A percentile compares a stretch with the other conserved stretches of the same genome.
Evolutionary conservation across 2,888 invertebrate genomes (phyloP).

Genomic region (Ctenicera cuprea): DNA sequence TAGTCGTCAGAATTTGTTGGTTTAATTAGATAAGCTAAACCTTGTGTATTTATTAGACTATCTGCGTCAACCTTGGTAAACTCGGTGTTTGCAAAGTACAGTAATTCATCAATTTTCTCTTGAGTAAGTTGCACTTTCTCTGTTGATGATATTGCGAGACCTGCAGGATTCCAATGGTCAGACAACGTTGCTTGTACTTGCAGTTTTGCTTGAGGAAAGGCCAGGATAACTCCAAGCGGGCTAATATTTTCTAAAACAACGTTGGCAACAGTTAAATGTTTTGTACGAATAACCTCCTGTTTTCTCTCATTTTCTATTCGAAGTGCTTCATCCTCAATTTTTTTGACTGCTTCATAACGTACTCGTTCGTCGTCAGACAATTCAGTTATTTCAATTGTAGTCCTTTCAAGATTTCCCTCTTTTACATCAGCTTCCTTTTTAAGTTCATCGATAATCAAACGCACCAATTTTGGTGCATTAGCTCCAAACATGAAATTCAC

Average conservation of each 20-base stretch:
- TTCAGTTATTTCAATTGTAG: conserved; percentile 56
- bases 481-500: conserved; percentile 89
- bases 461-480: conserved; percentile 85
- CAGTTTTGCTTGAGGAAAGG: conserved; percentile 73
- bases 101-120: conserved; percentile 64
- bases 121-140: conserved; percentile 59
- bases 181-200: conserved; percentile 35
- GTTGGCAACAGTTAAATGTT: conserved; percentile 74
- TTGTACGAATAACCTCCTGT: conserved; percentile 72
- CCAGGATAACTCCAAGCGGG: conserved; percentile 73
- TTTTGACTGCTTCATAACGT: conserved; percentile 69
- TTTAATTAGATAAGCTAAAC: conserved; percentile 51
- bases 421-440: conserved; percentile 78
- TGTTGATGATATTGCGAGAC: conserved; percentile 41
- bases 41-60: conserved; percentile 40
- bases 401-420: conserved; percentile 71
- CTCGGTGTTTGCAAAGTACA: conserved; percentile 63
- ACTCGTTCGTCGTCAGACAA: conserved; percentile 71
- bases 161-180: conserved; percentile 52
- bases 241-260: conserved; percentile 74
- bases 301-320: conserved; percentile 65
- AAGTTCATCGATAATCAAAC: conserved; percentile 83
- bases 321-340: conserved; percentile 63
- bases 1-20: conserved; percentile 17
- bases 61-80: conserved; percentile 53